Base-by-base conservation (phyloP, 30 jellyfish, hydroid and myxozoan species). In the Chrysaora quinquecirrha region DNA sequence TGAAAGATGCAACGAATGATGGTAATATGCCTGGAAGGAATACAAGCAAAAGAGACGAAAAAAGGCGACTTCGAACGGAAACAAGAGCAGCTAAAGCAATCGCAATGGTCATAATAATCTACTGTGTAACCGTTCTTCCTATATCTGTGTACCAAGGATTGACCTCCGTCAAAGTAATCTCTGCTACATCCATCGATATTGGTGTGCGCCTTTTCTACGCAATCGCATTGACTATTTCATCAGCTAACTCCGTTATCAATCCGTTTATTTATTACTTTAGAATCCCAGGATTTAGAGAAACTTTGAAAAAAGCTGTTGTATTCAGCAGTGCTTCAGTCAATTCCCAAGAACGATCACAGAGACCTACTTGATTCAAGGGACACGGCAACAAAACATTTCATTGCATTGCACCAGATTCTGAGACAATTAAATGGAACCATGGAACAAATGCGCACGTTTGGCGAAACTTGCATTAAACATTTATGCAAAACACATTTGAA, bases 241-340 rank as follows among this genome's bases (percentile, higher is more conserved):
- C 34, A 10, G 34, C 34, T 18, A 83, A 83, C 35, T 83, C 94
- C 2, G 14, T 46, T 4, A 50, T 83, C 33, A 83, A 83, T 73
- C 94, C 94, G 10, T 1, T 83, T 34, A 83, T 83, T 10, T 83
- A 83, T 32, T 83, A 72, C 43, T 49, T 34, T 67, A 72, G 73
- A 54, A 73, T 33, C 33, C 88, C 88, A 14, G 92, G 73, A 19
- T 32, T 83, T 33, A 50, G 75, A 34, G 67, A 83, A 9, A 67
- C 49, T n/a, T 7, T 78, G 0, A 7, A 43, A 43, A 43, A 43
- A 16, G 16, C 58, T 6, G 58, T 43, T 9, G 16, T 6, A 43
- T 16, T 16, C 58, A 43, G 58, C 16, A 16, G 9, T 43, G 58
- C 58, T 43, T 43, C 58, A n/a, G n/a, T n/a, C n/a, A n/a, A n/a